Base-by-base conservation (phyloP, 1,140 invertebrate species). In the Cotesia vestalis region DNA sequence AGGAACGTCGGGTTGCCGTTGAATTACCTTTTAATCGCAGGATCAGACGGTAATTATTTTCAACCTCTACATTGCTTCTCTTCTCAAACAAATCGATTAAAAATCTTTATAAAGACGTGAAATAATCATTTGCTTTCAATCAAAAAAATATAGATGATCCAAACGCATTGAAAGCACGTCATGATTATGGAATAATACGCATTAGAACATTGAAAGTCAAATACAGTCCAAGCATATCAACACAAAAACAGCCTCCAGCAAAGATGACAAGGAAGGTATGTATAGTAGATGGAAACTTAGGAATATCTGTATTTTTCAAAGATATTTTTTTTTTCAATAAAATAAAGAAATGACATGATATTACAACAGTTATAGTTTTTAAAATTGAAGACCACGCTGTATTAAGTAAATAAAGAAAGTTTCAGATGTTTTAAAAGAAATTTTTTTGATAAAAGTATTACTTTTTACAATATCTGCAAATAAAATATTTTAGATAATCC, bases 161-260 rank as follows among this genome's bases (percentile, higher is more conserved):
- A 55, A 55, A 55, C 11, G 11, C 14, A 4, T 17, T 55, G 14
- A 55, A 11, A 11, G 52, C 11, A 55, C 52, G 52, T 12, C 52
- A 55, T 55, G 52, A 55, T 11, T 4, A 55, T 55, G 52, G 52
- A 55, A 55, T 4, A 12, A 55, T 55, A 3, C 52, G 52, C 4
- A 17, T 55, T 55, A 55, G 11, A 11, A 55, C 3, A 17, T 55
- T 55, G 11, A 55, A 12, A 55, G 14, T 17, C 11, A 12, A n/a
- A n/a, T 55, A n/a, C 52, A 55, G 52, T 38, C 52, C 52, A 4
- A 55, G 52, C 52, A 17, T 55, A 4, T 55, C 52, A 55, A 55
- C 11, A 55, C 36, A 3, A 55, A 55, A 12, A 55, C 11, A 55
- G 52, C 52, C 52, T n/a, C 4, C 52, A 55, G 52, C 52, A 4